These are phyloP conservation scores for Stylophora pistillata DNA, from an alignment of 64 coral and sea anemone genomes.

Conservation along the genomic window DNA sequence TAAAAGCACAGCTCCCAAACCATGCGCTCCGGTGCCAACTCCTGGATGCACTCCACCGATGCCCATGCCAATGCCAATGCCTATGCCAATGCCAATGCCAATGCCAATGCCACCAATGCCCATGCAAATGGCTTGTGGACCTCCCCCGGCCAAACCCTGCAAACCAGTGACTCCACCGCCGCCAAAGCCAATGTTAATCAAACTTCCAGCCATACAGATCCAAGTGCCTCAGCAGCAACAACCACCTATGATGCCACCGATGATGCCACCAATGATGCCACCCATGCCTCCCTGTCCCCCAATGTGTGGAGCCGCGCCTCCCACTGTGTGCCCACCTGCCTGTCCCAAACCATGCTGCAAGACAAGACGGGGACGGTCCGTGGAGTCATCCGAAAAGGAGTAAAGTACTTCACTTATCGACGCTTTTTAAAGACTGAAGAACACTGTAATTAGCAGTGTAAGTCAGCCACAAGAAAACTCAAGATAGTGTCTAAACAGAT, in stretches of 20 bases:
- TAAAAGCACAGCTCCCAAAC: constrained; percentile 42
- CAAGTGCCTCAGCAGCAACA: constrained; percentile 31
- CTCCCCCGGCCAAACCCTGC: constrained; percentile 17
- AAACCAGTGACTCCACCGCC: constrained; percentile 21
- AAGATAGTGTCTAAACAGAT: neutral
- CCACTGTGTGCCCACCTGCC: neutral
- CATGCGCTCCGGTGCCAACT: neutral
- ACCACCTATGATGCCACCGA: constrained; percentile 2
- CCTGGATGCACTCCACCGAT: constrained; percentile 33
- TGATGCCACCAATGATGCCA: constrained; percentile 25
- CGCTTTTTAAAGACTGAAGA: neutral
- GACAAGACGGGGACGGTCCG: constrained; percentile 7
- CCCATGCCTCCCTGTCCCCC: constrained; percentile 33
- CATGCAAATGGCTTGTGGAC: constrained; percentile 32
- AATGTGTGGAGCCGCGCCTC: constrained; percentile 9
- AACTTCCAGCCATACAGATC: constrained; percentile 41
- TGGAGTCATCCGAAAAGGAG: neutral
- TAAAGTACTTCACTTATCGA: neutral
- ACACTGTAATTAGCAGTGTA: neutral
- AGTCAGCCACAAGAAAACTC: neutral
- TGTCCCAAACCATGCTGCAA: constrained; percentile 32
- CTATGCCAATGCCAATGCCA: constrained; percentile 22
- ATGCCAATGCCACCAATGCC: constrained; percentile 31
- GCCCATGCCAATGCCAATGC: constrained; percentile 9
- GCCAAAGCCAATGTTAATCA: constrained; percentile 34